Conservation (phyloP, 1,140 invertebrate genomes). For the Trinorchestia longiramus region DNA sequence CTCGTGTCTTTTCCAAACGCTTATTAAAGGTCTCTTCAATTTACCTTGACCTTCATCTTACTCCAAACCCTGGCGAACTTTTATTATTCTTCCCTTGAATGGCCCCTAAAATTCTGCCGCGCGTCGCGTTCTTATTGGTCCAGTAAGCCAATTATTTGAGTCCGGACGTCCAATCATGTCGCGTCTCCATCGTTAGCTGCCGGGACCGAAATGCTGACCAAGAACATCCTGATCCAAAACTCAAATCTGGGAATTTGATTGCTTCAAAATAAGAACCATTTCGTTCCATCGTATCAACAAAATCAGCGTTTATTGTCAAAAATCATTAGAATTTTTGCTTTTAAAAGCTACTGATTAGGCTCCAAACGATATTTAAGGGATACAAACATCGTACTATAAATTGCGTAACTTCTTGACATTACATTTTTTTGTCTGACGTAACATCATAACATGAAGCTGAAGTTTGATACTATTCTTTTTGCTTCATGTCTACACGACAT, state of each 20-base stretch:
- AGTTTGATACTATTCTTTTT: neutral
- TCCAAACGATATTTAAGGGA: neutral
- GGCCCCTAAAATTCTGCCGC: neutral
- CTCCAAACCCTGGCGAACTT: neutral
- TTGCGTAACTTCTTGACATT: neutral
- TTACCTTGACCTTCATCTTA: neutral
- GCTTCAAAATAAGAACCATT: neutral
- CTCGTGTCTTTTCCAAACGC: neutral
- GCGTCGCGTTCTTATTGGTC: conserved; percentile 2
- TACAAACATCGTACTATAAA: neutral
- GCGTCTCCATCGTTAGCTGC: conserved; percentile 3
- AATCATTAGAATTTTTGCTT: neutral
- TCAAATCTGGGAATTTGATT: neutral
- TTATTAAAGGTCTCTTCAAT: conserved; percentile 20
- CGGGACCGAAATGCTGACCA: neutral
- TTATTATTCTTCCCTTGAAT: neutral
- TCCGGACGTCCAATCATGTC: conserved; percentile 28
- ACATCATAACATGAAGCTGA: neutral
- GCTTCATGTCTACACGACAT: neutral
- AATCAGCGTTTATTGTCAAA: neutral
- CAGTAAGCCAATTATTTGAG: conserved; percentile 13
- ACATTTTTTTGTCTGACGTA: neutral
- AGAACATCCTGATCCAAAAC: conserved; percentile 3
- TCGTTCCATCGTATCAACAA: neutral
- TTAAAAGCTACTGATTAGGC: neutral